phyloP scores from a whole-genome alignment of 2,797 vertebrate species.

The Triplophysa bombifrons region DNA sequence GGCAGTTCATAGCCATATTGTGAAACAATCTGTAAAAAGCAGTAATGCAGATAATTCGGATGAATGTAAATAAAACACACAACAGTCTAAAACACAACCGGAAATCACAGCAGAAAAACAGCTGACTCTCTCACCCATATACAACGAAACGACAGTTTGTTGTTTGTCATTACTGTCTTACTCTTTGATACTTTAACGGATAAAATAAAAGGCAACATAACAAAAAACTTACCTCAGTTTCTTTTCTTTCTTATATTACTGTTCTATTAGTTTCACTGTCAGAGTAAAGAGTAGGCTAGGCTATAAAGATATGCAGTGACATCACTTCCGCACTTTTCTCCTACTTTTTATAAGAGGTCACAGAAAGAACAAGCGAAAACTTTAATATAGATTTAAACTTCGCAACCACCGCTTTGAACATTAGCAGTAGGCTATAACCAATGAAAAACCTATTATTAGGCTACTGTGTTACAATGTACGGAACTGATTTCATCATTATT shows the following conservation, averaged over 20 bases:
- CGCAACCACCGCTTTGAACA: no score
- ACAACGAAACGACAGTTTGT: not conserved
- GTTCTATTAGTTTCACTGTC: not conserved
- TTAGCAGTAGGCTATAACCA: no score
- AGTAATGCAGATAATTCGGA: not conserved
- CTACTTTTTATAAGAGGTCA: no score
- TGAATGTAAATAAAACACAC: not conserved
- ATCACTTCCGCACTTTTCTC: not conserved
- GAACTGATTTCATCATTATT: no score
- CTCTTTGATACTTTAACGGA: not conserved
- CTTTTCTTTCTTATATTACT: not conserved
- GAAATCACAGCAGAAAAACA: not conserved
- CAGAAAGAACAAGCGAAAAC: no score
- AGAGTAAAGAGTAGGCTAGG: not conserved
- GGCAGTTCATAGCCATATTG: conserved; percentile 71
- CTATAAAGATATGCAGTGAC: not conserved
- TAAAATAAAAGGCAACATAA: not conserved
- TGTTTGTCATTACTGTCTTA: not conserved
- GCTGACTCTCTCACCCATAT: no score
- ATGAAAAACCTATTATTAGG: no score
- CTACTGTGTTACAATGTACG: no score
- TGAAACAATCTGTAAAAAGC: not conserved
- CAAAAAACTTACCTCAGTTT: not conserved
- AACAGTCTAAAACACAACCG: not conserved
- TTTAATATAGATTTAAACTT: no score